These are phyloP conservation scores for Eospalax fontanierii DNA, from an alignment of 2,797 vertebrate genomes.

Conservation along the genomic window DNA sequence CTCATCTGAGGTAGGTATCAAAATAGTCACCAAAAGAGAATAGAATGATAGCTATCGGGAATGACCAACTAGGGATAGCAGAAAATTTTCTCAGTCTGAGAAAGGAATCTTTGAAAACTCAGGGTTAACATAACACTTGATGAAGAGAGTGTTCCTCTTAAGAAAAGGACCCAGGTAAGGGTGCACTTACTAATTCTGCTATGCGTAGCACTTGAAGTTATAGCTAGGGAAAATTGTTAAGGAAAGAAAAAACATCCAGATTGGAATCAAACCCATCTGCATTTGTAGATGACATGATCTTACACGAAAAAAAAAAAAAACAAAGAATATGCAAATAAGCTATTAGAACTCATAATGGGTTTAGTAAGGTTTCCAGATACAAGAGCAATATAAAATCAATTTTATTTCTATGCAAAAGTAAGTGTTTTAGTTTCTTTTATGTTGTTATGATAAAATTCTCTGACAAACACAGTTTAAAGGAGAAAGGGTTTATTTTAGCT, in stretches of 20 bases:
- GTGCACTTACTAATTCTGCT: neutral
- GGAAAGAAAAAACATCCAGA: neutral
- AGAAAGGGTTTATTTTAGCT: neutral
- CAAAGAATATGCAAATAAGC: neutral
- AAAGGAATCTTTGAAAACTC: neutral
- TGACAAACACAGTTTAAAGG: neutral
- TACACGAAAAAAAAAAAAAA: neutral
- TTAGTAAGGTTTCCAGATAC: neutral
- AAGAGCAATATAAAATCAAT: constrained; percentile 33
- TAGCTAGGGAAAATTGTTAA: neutral
- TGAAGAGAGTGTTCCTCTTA: neutral
- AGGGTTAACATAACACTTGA: neutral
- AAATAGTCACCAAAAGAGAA: neutral
- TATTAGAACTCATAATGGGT: neutral
- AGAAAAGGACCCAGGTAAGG: constrained; percentile 9
- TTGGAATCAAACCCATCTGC: neutral
- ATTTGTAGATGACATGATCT: neutral
- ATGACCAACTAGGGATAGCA: neutral
- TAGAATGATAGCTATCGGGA: neutral
- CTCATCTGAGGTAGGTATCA: neutral
- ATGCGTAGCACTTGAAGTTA: neutral
- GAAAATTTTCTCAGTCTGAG: neutral
- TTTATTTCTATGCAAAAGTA: neutral
- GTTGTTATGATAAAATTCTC: neutral
- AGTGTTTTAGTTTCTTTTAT: neutral